These are phyloP conservation scores for Otocyon megalotis DNA, from an alignment of 2,113 vertebrate genomes.

Conservation along the genomic window DNA sequence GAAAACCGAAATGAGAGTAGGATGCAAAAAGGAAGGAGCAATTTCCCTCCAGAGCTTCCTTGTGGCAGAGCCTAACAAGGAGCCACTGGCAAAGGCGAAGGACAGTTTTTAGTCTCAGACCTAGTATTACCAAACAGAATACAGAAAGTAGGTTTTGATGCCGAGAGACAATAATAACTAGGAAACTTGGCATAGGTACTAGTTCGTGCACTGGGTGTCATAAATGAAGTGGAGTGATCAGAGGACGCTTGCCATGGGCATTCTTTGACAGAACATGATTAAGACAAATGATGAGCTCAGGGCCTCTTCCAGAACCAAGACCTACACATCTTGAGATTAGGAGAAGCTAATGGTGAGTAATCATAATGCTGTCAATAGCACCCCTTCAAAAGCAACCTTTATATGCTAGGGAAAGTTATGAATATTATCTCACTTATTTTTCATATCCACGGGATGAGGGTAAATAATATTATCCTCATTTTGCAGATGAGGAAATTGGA, in stretches of 20 bases:
- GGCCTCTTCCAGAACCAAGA: not conserved
- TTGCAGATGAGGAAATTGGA: conserved; percentile 2
- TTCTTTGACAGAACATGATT: not conserved
- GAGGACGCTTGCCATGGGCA: not conserved
- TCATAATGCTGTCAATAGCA: not conserved
- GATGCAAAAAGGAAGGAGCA: not conserved
- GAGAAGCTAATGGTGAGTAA: not conserved
- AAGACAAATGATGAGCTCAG: not conserved
- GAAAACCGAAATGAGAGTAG: not conserved
- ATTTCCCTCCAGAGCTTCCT: not conserved
- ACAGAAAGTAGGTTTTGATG: not conserved
- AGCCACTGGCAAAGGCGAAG: not conserved
- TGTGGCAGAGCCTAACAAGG: not conserved
- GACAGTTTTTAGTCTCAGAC: not conserved
- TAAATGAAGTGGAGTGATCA: not conserved
- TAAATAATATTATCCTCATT: not conserved
- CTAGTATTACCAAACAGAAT: not conserved
- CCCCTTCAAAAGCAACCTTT: not conserved
- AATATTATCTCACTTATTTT: conserved; percentile 22
- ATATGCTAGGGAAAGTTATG: not conserved
- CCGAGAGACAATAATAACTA: not conserved
- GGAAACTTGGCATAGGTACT: not conserved
- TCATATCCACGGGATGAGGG: not conserved
- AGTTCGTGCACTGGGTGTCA: no score
- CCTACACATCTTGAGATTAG: not conserved